Evolutionary conservation across 1,140 invertebrate species (phyloP).

Genomic region (Sesamia nonagrioides): DNA sequence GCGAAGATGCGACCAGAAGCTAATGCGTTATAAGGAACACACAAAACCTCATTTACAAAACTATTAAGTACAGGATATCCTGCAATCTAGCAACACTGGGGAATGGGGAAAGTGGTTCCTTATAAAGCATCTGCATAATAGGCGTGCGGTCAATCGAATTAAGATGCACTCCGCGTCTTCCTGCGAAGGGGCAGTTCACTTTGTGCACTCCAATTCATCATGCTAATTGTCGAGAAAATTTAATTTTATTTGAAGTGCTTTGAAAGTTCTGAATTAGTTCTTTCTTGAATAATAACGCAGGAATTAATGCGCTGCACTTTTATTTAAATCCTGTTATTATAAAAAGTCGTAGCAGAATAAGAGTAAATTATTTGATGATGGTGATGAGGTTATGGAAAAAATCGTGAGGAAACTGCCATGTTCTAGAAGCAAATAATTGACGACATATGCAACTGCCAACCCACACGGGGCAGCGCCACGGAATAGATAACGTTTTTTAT

Average conservation of each 20-base stretch:
- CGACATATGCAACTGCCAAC: too few relatives aligned
- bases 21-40: neutral
- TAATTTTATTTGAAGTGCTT: slow-evolving; percentile 12
- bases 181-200: slow-evolving; percentile 13
- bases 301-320: slow-evolving; percentile 2
- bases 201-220: slow-evolving; percentile 26
- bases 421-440: too few relatives aligned
- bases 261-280: slow-evolving; percentile 9
- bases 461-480: too few relatives aligned
- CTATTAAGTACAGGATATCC: neutral
- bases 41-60: neutral
- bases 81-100: neutral
- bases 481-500: too few relatives aligned
- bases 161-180: slow-evolving; percentile 36
- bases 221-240: slow-evolving; percentile 27
- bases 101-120: neutral
- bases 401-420: too few relatives aligned
- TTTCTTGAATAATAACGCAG: slow-evolving; percentile 17
- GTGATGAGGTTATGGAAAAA: too few relatives aligned
- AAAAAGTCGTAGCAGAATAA: neutral
- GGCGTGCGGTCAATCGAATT: slow-evolving; percentile 35
- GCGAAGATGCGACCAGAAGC: too few relatives aligned
- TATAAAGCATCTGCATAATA: slow-evolving; percentile 31
- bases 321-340: neutral
- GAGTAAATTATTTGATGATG: too few relatives aligned